Conservation (phyloP, 2,888 invertebrate species). For the Rutpela maculata region DNA sequence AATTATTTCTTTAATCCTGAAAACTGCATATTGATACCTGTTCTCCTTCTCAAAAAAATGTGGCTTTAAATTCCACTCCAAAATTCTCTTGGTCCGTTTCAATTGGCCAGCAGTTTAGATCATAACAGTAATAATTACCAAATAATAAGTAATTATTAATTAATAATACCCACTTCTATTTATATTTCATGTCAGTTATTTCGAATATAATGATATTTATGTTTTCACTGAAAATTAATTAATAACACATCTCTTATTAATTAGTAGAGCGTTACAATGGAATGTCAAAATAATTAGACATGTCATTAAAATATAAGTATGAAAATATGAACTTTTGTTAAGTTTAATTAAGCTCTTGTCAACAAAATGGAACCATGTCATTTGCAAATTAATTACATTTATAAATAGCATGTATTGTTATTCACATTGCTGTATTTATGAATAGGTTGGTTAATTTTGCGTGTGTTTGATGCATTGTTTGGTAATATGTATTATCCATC, state of each 20-base stretch:
- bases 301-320: neutral
- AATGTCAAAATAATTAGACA: neutral
- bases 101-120: too few species aligned
- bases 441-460: neutral
- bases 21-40: too few species aligned
- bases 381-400: slow-evolving; percentile 39
- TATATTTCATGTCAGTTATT: neutral
- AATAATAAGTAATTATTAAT: too few species aligned
- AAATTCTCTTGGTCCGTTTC: too few species aligned
- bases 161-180: too few species aligned
- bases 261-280: neutral
- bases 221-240: neutral
- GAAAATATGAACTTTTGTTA: slow-evolving; percentile 22
- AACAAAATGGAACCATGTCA: slow-evolving; percentile 42
- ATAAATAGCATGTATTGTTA: slow-evolving; percentile 3
- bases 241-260: neutral
- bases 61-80: too few species aligned
- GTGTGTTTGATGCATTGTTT: neutral
- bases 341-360: slow-evolving; percentile 19
- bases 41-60: too few species aligned
- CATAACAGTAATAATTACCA: too few species aligned
- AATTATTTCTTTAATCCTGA: too few species aligned
- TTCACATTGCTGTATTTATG: neutral
- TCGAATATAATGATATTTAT: neutral
- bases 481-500: neutral